These are phyloP conservation scores for Plotosus lineatus DNA, from an alignment of 2,113 vertebrate species.

Conservation along the genomic window DNA sequence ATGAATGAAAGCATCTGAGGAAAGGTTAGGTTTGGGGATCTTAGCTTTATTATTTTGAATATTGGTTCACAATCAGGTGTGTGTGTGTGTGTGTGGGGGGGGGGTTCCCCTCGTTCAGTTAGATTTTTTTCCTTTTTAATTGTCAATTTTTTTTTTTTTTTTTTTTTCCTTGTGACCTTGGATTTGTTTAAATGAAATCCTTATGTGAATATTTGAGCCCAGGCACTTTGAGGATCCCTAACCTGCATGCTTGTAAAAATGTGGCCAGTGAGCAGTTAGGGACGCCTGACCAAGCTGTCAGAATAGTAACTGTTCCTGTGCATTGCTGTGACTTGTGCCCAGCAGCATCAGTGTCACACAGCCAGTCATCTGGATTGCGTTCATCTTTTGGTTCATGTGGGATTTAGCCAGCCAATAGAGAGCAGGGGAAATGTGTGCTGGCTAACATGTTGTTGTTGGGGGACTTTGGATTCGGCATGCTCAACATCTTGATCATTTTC, in stretches of 20 bases:
- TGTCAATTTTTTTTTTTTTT: background rate
- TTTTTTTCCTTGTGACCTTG: background rate
- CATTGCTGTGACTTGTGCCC: slow-evolving; percentile 58
- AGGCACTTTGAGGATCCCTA: background rate
- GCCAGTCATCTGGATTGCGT: slow-evolving; percentile 64
- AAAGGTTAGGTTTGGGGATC: background rate
- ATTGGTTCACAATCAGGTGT: background rate
- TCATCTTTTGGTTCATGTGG: slow-evolving; percentile 56
- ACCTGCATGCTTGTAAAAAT: background rate
- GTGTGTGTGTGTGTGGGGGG: too few relatives aligned
- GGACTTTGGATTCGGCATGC: slow-evolving; percentile 57
- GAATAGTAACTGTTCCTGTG: slow-evolving; percentile 32
- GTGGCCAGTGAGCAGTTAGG: slow-evolving; percentile 19
- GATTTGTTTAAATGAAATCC: background rate
- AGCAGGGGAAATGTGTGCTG: slow-evolving; percentile 61
- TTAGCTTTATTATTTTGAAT: background rate
- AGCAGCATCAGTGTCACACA: slow-evolving; percentile 70
- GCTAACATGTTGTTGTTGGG: slow-evolving; percentile 73
- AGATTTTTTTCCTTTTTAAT: too few relatives aligned
- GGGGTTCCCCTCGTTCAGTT: too few relatives aligned
- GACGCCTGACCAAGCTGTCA: slow-evolving; percentile 29
- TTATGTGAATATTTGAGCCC: background rate
- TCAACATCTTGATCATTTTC: background rate
- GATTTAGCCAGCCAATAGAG: slow-evolving; percentile 68
- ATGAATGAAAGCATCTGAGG: too few relatives aligned